A percentile compares a stretch with the other conserved stretches of the same genome.
phyloP scores from a whole-genome alignment of 2,113 vertebrate genomes.

The Fulica atra region DNA sequence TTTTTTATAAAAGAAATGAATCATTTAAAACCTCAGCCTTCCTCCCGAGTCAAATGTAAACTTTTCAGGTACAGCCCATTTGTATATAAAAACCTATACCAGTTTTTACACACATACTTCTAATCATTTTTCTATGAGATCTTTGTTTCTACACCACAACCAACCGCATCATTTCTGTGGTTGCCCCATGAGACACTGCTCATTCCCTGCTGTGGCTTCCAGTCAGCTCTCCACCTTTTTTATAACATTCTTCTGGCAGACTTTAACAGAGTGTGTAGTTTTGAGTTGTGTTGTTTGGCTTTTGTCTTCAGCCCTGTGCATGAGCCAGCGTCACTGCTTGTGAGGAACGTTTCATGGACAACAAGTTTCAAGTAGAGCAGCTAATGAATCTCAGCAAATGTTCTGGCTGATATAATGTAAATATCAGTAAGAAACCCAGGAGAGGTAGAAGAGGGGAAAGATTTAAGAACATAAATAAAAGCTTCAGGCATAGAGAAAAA shows the following conservation, averaged over 20 bases:
- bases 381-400: conserved; percentile 3
- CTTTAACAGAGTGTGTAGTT: not conserved
- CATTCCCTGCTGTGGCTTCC: not conserved
- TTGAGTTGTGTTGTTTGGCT: not conserved
- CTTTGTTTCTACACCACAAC: not conserved
- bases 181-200: not conserved
- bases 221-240: not conserved
- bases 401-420: conserved; percentile 53
- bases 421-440: not conserved
- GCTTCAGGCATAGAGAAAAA: not conserved
- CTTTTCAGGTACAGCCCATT: not conserved
- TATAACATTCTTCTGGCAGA: not conserved
- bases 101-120: not conserved
- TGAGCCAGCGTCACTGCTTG: conserved; percentile 14
- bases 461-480: not conserved
- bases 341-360: not conserved
- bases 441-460: not conserved
- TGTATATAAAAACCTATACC: not conserved
- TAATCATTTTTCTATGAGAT: not conserved
- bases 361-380: conserved; percentile 1
- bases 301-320: not conserved
- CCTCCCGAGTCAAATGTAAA: not conserved
- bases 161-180: not conserved
- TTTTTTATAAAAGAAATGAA: not conserved
- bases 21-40: not conserved